A percentile compares a stretch with the other conserved stretches of the same genome.
These are phyloP conservation scores for Cephalopterus ornatus DNA, from an alignment of 2,113 vertebrate genomes.

Conservation along the genomic window DNA sequence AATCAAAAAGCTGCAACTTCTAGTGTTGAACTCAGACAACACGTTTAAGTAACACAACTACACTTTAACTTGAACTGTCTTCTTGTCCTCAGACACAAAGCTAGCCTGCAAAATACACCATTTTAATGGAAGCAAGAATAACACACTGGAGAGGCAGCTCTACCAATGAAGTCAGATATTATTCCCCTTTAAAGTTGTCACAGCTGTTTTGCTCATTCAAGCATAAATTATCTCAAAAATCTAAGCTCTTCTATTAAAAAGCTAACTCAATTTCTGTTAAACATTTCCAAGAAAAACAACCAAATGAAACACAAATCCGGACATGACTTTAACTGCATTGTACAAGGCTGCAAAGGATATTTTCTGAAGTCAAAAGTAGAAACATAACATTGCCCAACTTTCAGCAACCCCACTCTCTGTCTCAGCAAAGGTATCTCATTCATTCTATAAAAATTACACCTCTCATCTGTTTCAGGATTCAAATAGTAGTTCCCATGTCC, in stretches of 20 bases:
- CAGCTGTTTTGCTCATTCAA: background rate
- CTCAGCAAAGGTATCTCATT: background rate
- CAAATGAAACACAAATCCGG: background rate
- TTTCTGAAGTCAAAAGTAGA: background rate
- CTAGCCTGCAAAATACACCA: background rate
- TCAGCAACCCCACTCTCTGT: background rate
- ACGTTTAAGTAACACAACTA: background rate
- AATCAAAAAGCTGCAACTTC: background rate
- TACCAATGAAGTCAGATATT: background rate
- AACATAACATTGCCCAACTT: background rate
- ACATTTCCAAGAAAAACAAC: background rate
- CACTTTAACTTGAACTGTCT: background rate
- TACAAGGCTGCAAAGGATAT: background rate
- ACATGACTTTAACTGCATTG: background rate
- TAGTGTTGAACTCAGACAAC: rapidly evolving
- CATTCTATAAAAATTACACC: background rate
- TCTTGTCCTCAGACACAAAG: background rate
- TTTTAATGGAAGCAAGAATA: background rate
- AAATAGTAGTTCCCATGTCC: background rate
- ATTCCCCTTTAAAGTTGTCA: background rate
- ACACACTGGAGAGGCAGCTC: background rate
- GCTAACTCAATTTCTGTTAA: background rate
- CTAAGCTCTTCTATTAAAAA: background rate
- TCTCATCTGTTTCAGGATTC: background rate
- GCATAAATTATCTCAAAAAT: background rate